Evolutionary conservation across 2,888 invertebrate species (phyloP), one percentile per base, ranked within the genome.

Genomic region (Cecidostiba fungosa): DNA sequence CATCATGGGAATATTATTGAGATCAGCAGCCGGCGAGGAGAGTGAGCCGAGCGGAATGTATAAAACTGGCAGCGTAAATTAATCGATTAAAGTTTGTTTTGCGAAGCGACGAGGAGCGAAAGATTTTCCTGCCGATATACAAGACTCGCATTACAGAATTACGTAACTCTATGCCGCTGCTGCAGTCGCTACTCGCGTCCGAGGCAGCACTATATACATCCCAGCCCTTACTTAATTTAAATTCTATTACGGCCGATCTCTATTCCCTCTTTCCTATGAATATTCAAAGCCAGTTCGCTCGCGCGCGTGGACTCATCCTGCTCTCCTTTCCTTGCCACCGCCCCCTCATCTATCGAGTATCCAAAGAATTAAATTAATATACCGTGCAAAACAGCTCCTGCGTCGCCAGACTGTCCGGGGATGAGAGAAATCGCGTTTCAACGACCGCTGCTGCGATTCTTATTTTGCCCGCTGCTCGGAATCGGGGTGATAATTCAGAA

Each of bases 291-390:
- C 88, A 85, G 89, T 89, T 50, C 89, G n/a, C n/a, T 59, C 89
- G 88, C 89, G 89, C 89, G 88, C 89, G 89, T 89, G 89, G 89
- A 89, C 90, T 90, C 89, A 87, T 88, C 86, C 82, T 85, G 87
- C 80, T 73, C 84, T 78, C 29, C 26, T 59, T 5, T 70, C 26
- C 50, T 85, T 87, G 62, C 81, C 80, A n/a, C 84, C 77, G 74
- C 87, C 84, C 88, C 89, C 86, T 88, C 91, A 90, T 93, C 92
- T 92, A 93, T 93, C 93, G 92, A 91, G 90, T 92, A 93, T 93
- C 92, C 91, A 92, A 93, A 92, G 93, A 93, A 93, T 93, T 92
- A 92, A 93, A 93, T 93, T 93, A 93, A 93, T 93, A 93, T 92
- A 92, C 91, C 90, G 85, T 88, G 84, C 85, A 84, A 80, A 84